A percentile compares a stretch with the other conserved stretches of the same genome.
phyloP scores from a whole-genome alignment of 2,888 invertebrate genomes.

The Acrobasis suavella region DNA sequence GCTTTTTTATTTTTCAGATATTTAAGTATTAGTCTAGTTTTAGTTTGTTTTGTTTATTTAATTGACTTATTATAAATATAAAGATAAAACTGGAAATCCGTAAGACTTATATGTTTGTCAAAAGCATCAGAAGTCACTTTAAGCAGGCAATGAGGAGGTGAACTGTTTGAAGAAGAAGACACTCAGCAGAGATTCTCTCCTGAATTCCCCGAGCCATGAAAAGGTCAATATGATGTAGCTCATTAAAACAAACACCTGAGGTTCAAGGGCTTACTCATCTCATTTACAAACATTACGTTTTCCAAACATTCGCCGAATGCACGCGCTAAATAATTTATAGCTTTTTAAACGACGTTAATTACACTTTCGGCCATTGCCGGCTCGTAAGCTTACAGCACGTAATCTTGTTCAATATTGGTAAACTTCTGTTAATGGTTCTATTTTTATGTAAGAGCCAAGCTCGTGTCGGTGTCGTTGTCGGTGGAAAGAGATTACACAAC shows the following conservation, averaged over 20 bases:
- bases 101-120: too few relatives aligned
- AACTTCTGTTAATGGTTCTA: neutral
- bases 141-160: too few relatives aligned
- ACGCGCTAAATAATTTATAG: neutral
- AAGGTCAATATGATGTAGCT: neutral
- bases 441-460: too few relatives aligned
- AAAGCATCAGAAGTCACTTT: too few relatives aligned
- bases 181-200: neutral
- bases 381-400: neutral
- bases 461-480: too few relatives aligned
- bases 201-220: neutral
- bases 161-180: neutral
- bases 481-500: too few relatives aligned
- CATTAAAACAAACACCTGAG: neutral
- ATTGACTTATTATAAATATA: too few relatives aligned
- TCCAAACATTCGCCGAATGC: neutral
- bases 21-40: too few relatives aligned
- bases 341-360: conserved; percentile 12
- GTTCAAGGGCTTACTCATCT: conserved; percentile 12
- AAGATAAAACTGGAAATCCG: too few relatives aligned
- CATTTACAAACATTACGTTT: neutral
- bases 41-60: too few relatives aligned
- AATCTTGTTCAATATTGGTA: neutral
- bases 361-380: neutral
- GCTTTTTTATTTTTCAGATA: too few relatives aligned